These are phyloP conservation scores for Erebia aethiops DNA, from an alignment of 2,888 invertebrate genomes.

Conservation along the genomic window DNA sequence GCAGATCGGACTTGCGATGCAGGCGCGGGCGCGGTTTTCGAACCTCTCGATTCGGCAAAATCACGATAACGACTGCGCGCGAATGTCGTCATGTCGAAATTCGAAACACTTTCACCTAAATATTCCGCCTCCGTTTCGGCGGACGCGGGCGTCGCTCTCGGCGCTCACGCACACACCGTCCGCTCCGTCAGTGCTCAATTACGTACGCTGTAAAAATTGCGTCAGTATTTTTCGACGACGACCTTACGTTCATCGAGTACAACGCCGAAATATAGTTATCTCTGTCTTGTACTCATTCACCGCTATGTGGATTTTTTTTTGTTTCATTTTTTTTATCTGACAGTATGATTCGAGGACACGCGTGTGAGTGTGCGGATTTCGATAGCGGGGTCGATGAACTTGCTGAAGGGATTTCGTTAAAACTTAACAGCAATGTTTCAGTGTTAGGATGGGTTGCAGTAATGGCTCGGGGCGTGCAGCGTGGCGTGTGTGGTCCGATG, in stretches of 20 bases:
- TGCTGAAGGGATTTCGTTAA: conserved; percentile 76
- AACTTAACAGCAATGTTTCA: conserved; percentile 66
- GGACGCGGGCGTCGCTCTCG: conserved; percentile 82
- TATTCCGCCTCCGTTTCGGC: conserved; percentile 82
- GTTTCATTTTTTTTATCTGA: conserved; percentile 77
- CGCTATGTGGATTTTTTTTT: conserved; percentile 67
- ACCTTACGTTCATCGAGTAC: conserved; percentile 72
- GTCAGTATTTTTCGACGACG: conserved; percentile 81
- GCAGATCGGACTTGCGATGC: conserved; percentile 53
- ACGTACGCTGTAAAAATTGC: conserved; percentile 82
- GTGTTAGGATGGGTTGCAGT: conserved; percentile 61
- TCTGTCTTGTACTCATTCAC: conserved; percentile 78
- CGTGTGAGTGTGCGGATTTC: conserved; percentile 81
- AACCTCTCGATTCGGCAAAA: conserved; percentile 83
- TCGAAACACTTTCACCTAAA: conserved; percentile 84
- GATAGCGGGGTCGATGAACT: conserved; percentile 80
- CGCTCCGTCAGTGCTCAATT: conserved; percentile 73
- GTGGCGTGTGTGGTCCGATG: conserved; percentile 63
- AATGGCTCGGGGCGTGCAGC: conserved; percentile 54
- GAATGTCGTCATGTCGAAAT: conserved; percentile 83
- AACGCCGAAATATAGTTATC: conserved; percentile 79
- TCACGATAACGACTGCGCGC: conserved; percentile 83
- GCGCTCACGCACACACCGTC: conserved; percentile 79
- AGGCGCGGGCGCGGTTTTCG: conserved; percentile 62
- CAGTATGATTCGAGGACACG: conserved; percentile 62